phyloP scores from a whole-genome alignment of 2,797 vertebrate species.

The Hippocampus kuda region DNA sequence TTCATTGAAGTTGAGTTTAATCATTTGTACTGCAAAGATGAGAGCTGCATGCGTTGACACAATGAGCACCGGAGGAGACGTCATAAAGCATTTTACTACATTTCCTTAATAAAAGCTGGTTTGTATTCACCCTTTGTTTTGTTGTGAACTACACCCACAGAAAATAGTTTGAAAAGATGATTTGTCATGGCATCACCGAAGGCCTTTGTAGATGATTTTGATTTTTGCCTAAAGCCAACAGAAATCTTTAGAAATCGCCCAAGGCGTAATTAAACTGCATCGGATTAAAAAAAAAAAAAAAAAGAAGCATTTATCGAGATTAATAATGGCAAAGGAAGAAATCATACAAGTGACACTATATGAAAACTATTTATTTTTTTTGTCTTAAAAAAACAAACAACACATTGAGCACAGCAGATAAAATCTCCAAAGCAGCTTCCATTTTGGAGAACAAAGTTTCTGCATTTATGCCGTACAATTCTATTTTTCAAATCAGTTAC shows the following conservation, averaged over 20 bases:
- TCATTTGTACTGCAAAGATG: constrained; percentile 67
- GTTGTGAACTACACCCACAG: not conserved
- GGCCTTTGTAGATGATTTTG: not conserved
- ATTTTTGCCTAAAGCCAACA: not conserved
- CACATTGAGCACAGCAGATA: constrained; percentile 96
- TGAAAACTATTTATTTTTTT: constrained; percentile 99
- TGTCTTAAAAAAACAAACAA: constrained; percentile 73
- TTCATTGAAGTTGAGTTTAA: constrained; percentile 45
- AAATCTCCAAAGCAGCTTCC: constrained; percentile 88
- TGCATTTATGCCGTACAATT: constrained; percentile 63
- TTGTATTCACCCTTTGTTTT: constrained; percentile 60
- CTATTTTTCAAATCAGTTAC: constrained; percentile 71
- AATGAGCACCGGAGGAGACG: constrained; percentile 77
- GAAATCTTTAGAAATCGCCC: too few species aligned
- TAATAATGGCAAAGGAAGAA: constrained; percentile 10
- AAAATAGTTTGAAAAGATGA: not conserved
- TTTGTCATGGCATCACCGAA: not conserved
- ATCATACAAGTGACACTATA: constrained; percentile 69
- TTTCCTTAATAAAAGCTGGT: constrained; percentile 98
- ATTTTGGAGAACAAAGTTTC: constrained; percentile 71
- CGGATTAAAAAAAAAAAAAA: too few species aligned
- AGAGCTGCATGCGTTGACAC: constrained; percentile 87
- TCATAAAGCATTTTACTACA: constrained; percentile 90
- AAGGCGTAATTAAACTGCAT: too few species aligned
- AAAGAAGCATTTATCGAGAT: not conserved